Evolutionary conservation across 2,797 vertebrate species (phyloP), one percentile per base, ranked within the genome.

Genomic region (Acipenser ruthenus): DNA sequence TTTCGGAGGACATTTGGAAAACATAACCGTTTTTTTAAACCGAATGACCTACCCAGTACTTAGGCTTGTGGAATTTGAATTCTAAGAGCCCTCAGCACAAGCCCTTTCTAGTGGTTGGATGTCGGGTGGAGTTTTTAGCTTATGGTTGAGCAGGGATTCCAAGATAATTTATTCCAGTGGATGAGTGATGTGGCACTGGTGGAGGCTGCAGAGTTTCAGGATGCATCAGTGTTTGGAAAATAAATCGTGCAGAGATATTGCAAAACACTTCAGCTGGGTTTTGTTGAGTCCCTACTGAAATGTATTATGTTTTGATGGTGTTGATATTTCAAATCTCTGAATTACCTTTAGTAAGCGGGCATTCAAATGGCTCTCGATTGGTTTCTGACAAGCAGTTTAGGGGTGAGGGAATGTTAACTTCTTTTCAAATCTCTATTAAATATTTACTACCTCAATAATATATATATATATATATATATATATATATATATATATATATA

Each of bases 101-200:
- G 85, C 76, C 84, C 86, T 89, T 88, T 90, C 82, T 88, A 88
- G 87, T 89, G 87, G 86, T 79, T 75, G 84, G 81, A 72, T 81
- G 82, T 84, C 70, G 83, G 81, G 78, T 67, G 50, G 70, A 78
- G 79, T 81, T 77, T 75, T 78, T 76, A 80, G 75, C 72, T 80
- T 81, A 81, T 82, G 83, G 85, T 83, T 85, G 84, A 82, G 85
- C 82, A 82, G 76, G 73, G 77, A 78, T 83, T 79, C 83, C 80
- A 75, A 84, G 82, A 83, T 84, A 79, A 75, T 78, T 84, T 81
- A 85, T 86, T 86, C 83, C 80, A 71, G 79, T 81, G 82, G 67
- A 75, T 74, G 79, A 82, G 81, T 88, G 85, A 89, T 89, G 88
- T 89, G 87, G 88, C 81, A 65, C 64, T 62, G 23, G 80, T 77